Conservation (phyloP, 2,888 invertebrate genomes). For the Oasisia sp. region DNA sequence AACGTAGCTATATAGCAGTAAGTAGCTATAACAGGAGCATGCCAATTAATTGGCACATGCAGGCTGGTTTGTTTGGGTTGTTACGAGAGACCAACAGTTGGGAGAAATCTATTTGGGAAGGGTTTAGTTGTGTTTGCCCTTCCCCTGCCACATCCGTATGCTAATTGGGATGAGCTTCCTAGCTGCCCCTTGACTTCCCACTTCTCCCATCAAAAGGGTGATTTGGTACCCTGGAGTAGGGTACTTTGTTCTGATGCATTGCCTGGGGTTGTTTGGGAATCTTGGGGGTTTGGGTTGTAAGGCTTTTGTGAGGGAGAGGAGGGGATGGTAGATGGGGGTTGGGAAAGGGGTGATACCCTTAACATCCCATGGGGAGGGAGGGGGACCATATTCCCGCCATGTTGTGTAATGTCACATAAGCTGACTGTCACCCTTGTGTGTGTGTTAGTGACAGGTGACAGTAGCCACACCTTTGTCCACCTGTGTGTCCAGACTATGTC, state of each 20-base stretch:
- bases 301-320: neutral
- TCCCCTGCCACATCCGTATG: neutral
- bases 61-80: neutral
- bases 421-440: neutral
- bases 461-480: neutral
- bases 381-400: neutral
- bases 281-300: neutral
- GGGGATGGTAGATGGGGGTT: neutral
- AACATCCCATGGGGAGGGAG: neutral
- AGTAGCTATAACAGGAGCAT: neutral
- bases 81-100: neutral
- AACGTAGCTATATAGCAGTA: no score
- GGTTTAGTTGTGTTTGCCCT: neutral
- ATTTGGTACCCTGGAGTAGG: neutral
- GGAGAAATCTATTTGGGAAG: neutral
- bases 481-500: neutral
- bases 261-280: slow-evolving; percentile 13
- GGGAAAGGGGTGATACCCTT: neutral
- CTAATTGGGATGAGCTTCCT: slow-evolving; percentile 17
- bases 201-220: neutral
- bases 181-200: neutral
- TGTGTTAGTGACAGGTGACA: slow-evolving; percentile 12
- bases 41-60: neutral
- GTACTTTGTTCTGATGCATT: neutral
- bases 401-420: slow-evolving; percentile 13